phyloP scores from a whole-genome alignment of 2,797 vertebrate genomes.

The Diplodus sargus region DNA sequence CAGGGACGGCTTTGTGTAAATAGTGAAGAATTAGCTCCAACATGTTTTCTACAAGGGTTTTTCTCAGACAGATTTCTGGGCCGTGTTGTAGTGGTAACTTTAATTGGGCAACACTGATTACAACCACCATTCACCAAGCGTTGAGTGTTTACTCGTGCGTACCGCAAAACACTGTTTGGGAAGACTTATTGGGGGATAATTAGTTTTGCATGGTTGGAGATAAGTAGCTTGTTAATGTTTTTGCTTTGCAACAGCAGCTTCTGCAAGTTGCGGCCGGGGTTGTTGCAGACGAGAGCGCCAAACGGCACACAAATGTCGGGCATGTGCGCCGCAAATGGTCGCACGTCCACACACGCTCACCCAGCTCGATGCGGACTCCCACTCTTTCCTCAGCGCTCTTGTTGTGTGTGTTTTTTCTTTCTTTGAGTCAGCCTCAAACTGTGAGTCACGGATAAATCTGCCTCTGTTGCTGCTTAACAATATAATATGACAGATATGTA shows the following conservation, averaged over 20 bases:
- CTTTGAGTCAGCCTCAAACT: constrained; percentile 16
- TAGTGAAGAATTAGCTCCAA: constrained; percentile 43
- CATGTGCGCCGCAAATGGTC: background rate
- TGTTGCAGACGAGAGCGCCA: constrained; percentile 7
- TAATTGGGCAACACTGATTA: constrained; percentile 34
- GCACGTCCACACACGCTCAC: constrained; percentile 1
- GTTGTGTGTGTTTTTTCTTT: constrained; percentile 28
- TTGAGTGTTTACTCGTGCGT: constrained; percentile 22
- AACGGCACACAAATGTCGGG: constrained; percentile 16
- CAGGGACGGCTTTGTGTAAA: constrained; percentile 64
- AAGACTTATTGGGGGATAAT: constrained; percentile 41
- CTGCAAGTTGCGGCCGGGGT: constrained; percentile 12
- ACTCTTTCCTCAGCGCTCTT: constrained; percentile 34
- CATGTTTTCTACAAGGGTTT: constrained; percentile 11
- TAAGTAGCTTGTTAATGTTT: constrained; percentile 37
- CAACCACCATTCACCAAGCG: constrained; percentile 2
- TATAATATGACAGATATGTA: background rate
- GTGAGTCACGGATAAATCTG: constrained; percentile 25
- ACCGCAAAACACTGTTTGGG: constrained; percentile 19
- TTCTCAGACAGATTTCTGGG: background rate
- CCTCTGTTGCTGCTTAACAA: background rate
- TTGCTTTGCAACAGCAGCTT: constrained; percentile 24
- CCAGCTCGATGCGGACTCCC: constrained; percentile 38
- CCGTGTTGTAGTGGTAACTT: constrained; percentile 9
- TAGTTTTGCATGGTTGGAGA: constrained; percentile 44